Conservation (phyloP, 2,888 invertebrate genomes). For the Eudemis profundana region DNA sequence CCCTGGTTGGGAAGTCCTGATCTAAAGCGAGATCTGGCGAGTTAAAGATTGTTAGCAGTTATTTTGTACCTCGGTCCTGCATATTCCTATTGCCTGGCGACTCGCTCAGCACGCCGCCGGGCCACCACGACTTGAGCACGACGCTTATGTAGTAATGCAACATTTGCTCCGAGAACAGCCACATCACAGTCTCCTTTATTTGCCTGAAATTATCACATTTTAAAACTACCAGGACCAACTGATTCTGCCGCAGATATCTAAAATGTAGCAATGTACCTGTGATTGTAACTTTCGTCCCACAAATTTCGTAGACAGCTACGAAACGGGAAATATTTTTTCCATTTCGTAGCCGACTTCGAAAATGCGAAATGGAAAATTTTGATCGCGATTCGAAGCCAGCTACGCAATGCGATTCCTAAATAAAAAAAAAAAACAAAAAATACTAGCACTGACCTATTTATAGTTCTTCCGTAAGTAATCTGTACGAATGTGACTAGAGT, state of each 20-base stretch:
- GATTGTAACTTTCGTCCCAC: too few species aligned
- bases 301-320: too few species aligned
- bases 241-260: too few species aligned
- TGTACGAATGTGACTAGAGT: conserved; percentile 96
- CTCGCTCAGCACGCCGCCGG: conserved; percentile 91
- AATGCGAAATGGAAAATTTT: too few species aligned
- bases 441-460: conserved; percentile 91
- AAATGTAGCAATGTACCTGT: background rate
- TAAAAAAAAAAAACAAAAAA: too few species aligned
- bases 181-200: conserved; percentile 93
- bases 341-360: too few species aligned
- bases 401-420: too few species aligned
- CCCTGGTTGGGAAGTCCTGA: too few species aligned
- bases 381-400: too few species aligned
- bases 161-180: conserved; percentile 96
- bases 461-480: conserved; percentile 95
- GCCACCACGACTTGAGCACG: conserved; percentile 95
- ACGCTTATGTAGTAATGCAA: conserved; percentile 93
- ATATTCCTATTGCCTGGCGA: conserved; percentile 73
- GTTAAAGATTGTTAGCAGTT: background rate
- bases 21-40: too few species aligned
- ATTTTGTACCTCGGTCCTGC: conserved; percentile 56
- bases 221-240: background rate
- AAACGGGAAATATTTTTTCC: too few species aligned
- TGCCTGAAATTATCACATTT: conserved; percentile 84